These are phyloP conservation scores for Gadus macrocephalus DNA, from an alignment of 2,113 vertebrate species.

Conservation along the genomic window DNA sequence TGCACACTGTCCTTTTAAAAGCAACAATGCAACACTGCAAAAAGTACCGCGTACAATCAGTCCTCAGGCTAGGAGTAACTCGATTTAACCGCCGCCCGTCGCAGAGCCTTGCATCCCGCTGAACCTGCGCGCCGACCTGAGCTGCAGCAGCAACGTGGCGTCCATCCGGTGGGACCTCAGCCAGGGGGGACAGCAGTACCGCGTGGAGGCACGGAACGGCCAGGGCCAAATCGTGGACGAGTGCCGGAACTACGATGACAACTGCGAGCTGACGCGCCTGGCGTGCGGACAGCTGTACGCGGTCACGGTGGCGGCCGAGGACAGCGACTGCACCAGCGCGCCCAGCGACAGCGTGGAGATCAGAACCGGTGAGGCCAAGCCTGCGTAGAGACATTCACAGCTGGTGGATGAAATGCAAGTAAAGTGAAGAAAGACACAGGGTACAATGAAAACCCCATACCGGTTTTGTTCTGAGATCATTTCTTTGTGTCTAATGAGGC, in stretches of 20 bases:
- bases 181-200: conserved; percentile 52
- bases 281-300: conserved; percentile 67
- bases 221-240: conserved; percentile 34
- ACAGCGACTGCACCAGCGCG: conserved; percentile 59
- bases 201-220: conserved; percentile 45
- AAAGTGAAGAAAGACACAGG: no score
- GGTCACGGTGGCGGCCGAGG: conserved; percentile 53
- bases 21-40: no score
- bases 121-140: conserved; percentile 50
- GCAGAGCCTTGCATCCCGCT: conserved; percentile 66
- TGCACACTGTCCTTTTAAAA: no score
- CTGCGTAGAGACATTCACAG: no score
- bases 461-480: no score
- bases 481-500: no score
- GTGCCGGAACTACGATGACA: conserved; percentile 44
- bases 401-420: no score
- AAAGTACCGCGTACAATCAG: no score
- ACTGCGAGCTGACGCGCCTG: conserved; percentile 62
- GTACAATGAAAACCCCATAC: no score
- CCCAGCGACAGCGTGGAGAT: conserved; percentile 51
- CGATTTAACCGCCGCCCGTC: not conserved
- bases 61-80: no score
- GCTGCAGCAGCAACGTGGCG: conserved; percentile 63
- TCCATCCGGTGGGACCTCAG: conserved; percentile 59
- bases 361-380: conserved; percentile 58